Percentiles rank a stretch among this genome's conserved stretches.
Conservation (phyloP, 2,797 vertebrate genomes). For the Argya squamiceps region DNA sequence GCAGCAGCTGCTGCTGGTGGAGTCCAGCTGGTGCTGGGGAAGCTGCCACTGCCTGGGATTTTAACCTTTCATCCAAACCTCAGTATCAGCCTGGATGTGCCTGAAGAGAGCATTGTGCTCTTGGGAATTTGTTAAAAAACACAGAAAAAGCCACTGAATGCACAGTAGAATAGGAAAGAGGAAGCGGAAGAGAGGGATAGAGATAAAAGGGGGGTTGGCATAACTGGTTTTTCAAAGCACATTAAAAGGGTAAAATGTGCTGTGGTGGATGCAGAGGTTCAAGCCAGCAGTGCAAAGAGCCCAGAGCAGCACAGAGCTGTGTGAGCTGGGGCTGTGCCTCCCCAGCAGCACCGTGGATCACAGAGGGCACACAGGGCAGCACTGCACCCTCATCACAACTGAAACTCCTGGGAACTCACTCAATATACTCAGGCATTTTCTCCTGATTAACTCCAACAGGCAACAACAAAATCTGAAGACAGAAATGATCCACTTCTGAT, state of each 20-base stretch:
- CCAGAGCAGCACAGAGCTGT: neutral
- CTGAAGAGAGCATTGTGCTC: neutral
- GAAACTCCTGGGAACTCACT: neutral
- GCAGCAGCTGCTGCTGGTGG: neutral
- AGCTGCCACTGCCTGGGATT: neutral
- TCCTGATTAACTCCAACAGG: slow-evolving; percentile 74
- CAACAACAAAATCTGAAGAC: slow-evolving; percentile 89
- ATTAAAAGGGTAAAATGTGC: neutral
- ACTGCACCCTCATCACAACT: neutral
- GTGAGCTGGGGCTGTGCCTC: neutral
- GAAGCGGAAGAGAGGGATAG: neutral
- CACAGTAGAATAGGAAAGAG: neutral
- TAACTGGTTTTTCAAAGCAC: neutral
- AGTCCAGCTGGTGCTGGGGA: neutral
- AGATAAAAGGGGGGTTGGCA: neutral
- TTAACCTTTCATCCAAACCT: neutral
- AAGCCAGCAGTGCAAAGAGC: neutral
- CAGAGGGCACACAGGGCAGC: neutral
- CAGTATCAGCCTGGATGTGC: neutral
- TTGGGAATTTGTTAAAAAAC: neutral
- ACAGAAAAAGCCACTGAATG: neutral
- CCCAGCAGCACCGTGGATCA: neutral
- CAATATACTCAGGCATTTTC: neutral
- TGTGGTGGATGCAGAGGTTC: neutral
- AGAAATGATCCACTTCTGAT: slow-evolving; percentile 89